Percentiles rank a stretch among this genome's conserved stretches.
phyloP scores from a whole-genome alignment of 2,888 invertebrate species.

The Lithophane ornitopus region DNA sequence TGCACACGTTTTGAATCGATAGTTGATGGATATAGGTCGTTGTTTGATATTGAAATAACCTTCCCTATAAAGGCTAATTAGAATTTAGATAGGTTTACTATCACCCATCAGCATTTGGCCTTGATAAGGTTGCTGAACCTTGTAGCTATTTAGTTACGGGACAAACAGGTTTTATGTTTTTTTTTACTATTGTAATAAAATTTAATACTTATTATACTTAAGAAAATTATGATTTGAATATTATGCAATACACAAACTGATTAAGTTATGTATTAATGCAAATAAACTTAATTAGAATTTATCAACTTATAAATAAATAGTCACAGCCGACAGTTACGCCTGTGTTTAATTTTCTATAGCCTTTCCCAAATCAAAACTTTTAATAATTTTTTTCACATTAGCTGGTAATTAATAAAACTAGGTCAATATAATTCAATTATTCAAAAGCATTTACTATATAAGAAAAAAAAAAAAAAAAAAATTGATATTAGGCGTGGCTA shows the following conservation, averaged over 20 bases:
- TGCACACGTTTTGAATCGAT: too few relatives aligned
- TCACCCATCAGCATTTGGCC: neutral
- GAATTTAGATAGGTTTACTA: neutral
- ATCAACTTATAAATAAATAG: neutral
- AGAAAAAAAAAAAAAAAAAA: too few relatives aligned
- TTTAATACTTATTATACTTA: neutral
- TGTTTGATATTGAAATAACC: neutral
- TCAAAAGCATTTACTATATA: slow-evolving; percentile 10
- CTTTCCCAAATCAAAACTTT: neutral
- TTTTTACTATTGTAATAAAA: too few relatives aligned
- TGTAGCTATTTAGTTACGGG: slow-evolving; percentile 3
- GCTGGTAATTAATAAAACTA: slow-evolving; percentile 8
- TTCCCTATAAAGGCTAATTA: neutral
- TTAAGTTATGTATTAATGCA: neutral
- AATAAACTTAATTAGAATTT: neutral
- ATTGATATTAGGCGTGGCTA: neutral
- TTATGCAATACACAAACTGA: neutral
- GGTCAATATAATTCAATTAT: slow-evolving; percentile 36
- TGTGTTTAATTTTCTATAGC: neutral
- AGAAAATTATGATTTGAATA: neutral
- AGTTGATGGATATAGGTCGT: too few relatives aligned
- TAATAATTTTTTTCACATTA: neutral
- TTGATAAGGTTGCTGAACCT: neutral
- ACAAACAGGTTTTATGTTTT: neutral
- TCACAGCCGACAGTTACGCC: neutral